Conservation (phyloP, 2,888 invertebrate genomes). For the Volucella inanis region DNA sequence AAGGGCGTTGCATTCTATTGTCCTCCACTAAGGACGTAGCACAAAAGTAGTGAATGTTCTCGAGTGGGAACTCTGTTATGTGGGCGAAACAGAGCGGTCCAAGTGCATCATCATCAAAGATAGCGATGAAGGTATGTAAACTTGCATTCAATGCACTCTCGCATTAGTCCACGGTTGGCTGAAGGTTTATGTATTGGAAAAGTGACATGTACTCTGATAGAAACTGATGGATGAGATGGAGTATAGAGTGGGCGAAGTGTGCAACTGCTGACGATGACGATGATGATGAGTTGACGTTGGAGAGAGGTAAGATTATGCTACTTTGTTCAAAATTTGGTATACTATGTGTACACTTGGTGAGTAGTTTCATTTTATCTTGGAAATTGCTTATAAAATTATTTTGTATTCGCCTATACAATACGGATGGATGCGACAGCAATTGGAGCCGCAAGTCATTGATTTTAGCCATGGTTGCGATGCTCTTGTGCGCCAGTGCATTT, state of each 20-base stretch:
- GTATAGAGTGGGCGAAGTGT: constrained; percentile 24
- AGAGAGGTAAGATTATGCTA: constrained; percentile 31
- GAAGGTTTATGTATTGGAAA: constrained; percentile 61
- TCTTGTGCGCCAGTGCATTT: too few species aligned
- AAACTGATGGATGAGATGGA: constrained; percentile 37
- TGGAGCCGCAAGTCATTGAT: too few species aligned
- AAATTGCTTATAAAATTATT: too few species aligned
- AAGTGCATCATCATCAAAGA: constrained; percentile 58
- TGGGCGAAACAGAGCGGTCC: constrained; percentile 8
- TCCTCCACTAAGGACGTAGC: constrained; percentile 62
- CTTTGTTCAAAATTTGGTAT: neutral
- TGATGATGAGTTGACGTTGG: neutral
- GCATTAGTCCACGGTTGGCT: constrained; percentile 60
- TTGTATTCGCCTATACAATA: too few species aligned
- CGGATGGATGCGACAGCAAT: too few species aligned
- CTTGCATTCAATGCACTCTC: constrained; percentile 67
- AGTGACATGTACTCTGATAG: constrained; percentile 45
- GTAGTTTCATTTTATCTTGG: too few species aligned
- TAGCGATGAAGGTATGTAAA: constrained; percentile 31
- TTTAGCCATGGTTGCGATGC: too few species aligned
- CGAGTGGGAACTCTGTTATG: neutral
- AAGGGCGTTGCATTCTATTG: constrained; percentile 65
- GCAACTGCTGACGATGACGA: constrained; percentile 4
- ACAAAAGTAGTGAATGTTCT: neutral
- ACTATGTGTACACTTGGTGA: neutral